These are phyloP conservation scores for Clarias laeviceps DNA, from an alignment of 2,797 vertebrate genomes.

Conservation along the genomic window DNA sequence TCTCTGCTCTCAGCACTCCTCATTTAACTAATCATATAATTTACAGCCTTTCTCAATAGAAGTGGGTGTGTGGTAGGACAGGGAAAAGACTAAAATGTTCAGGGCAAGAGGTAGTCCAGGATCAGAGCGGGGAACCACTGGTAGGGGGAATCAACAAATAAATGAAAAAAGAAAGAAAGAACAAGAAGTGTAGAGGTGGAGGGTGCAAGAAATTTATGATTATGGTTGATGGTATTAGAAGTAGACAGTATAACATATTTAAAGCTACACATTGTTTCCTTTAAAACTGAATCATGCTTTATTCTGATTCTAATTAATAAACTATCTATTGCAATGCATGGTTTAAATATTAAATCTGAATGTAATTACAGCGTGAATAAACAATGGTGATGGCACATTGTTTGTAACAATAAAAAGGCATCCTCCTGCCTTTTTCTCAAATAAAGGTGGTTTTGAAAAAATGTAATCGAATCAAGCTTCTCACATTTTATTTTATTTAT, in stretches of 20 bases:
- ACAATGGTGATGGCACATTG: background rate
- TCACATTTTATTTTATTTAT: fast-evolving
- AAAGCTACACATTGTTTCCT: background rate
- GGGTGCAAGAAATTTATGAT: background rate
- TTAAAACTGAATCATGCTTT: background rate
- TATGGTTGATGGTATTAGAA: background rate
- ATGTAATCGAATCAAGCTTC: background rate
- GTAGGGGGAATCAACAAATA: background rate
- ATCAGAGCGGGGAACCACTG: too few relatives aligned
- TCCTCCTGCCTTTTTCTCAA: background rate
- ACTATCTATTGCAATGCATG: background rate
- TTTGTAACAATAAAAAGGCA: background rate
- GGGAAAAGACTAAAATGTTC: too few relatives aligned
- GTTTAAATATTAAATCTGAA: background rate
- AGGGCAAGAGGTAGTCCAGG: too few relatives aligned
- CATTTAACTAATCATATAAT: too few relatives aligned
- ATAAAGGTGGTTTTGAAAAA: background rate
- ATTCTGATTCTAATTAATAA: background rate
- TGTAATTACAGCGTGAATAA: background rate
- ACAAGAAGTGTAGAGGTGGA: background rate
- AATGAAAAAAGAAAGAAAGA: background rate
- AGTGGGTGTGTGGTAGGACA: too few relatives aligned
- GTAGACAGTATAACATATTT: background rate
- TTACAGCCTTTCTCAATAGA: too few relatives aligned
- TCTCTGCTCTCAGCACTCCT: too few relatives aligned